These are phyloP conservation scores for Lathronympha strigana DNA, from an alignment of 2,888 invertebrate genomes.

Conservation along the genomic window DNA sequence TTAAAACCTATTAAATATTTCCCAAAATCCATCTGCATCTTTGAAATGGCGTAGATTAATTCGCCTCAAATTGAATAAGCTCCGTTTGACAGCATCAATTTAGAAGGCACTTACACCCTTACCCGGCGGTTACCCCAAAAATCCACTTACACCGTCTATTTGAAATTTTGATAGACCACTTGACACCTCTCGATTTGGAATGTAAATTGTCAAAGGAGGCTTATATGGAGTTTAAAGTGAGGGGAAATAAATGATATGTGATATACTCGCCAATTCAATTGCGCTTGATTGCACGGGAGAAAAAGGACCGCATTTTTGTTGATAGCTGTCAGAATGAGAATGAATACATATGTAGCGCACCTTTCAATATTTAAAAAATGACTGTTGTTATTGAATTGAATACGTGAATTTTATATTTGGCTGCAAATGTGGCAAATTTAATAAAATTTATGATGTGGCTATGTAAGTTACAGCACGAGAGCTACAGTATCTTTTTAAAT, in stretches of 20 bases:
- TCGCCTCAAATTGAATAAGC: constrained; percentile 78
- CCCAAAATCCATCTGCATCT: constrained; percentile 30
- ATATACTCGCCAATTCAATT: constrained; percentile 17
- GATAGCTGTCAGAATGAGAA: not conserved
- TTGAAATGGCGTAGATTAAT: constrained; percentile 71
- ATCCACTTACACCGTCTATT: constrained; percentile 78
- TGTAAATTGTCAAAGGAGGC: constrained; percentile 81
- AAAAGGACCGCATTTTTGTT: constrained; percentile 6
- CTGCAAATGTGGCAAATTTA: no score
- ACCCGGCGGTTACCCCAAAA: constrained; percentile 71
- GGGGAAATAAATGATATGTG: constrained; percentile 24
- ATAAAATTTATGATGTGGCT: no score
- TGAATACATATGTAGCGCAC: no score
- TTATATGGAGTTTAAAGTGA: constrained; percentile 30
- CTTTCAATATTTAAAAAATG: no score
- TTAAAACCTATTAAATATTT: constrained; percentile 29
- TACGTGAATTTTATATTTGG: no score
- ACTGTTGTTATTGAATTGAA: no score
- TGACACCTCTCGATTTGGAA: constrained; percentile 82
- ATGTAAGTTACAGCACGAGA: no score
- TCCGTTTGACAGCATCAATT: constrained; percentile 82
- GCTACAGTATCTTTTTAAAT: no score
- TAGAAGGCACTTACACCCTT: constrained; percentile 75
- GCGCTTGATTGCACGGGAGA: constrained; percentile 15
- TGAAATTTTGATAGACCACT: constrained; percentile 82